phyloP scores from a whole-genome alignment of 1,140 invertebrate species.

The Drosophila mauritiana region DNA sequence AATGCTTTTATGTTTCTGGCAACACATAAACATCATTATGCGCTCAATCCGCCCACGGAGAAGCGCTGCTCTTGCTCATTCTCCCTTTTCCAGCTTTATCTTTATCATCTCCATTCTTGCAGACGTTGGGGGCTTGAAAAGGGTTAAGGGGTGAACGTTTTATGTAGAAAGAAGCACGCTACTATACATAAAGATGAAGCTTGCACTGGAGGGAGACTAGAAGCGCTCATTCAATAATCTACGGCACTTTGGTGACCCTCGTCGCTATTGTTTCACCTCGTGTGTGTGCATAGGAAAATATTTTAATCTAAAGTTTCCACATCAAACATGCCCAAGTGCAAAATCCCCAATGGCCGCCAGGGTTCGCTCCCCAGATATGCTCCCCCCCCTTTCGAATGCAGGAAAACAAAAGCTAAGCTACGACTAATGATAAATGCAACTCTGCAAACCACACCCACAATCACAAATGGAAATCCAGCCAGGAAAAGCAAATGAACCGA shows the following conservation, averaged over 20 bases:
- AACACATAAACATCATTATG: slow-evolving; percentile 85
- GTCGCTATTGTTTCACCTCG: slow-evolving; percentile 16
- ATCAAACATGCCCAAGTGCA: slow-evolving; percentile 75
- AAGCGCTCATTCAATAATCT: slow-evolving; percentile 7
- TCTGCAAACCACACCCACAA: slow-evolving; percentile 27
- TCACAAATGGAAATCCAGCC: slow-evolving; percentile 9
- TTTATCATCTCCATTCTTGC: neutral
- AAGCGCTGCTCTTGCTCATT: slow-evolving; percentile 14
- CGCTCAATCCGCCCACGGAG: slow-evolving; percentile 75
- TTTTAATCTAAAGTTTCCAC: slow-evolving; percentile 83
- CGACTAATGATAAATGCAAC: slow-evolving; percentile 77
- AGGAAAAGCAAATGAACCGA: slow-evolving; percentile 48
- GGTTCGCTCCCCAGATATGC: neutral
- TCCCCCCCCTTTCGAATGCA: slow-evolving; percentile 27
- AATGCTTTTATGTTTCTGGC: slow-evolving; percentile 85
- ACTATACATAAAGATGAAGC: neutral
- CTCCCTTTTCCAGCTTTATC: neutral
- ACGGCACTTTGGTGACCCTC: slow-evolving; percentile 10
- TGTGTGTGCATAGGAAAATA: slow-evolving; percentile 70
- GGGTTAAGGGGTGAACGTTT: neutral
- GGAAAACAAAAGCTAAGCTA: slow-evolving; percentile 70
- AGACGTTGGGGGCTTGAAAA: slow-evolving; percentile 6
- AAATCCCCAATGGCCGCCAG: slow-evolving; percentile 51
- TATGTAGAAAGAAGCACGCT: neutral
- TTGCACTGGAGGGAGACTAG: neutral